These are phyloP conservation scores for Polyodon spathula DNA, from an alignment of 2,113 vertebrate genomes.

Conservation along the genomic window DNA sequence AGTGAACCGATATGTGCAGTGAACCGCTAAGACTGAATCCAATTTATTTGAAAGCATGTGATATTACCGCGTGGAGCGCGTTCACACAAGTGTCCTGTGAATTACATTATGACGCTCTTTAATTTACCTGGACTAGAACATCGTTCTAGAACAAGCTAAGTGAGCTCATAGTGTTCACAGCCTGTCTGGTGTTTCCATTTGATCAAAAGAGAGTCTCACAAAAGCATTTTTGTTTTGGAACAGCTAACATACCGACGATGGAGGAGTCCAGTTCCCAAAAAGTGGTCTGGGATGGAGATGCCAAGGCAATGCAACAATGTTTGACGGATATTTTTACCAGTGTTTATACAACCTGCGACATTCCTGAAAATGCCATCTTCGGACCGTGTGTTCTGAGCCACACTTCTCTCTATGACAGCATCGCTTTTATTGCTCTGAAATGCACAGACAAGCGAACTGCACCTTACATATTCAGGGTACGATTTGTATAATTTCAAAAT, in stretches of 20 bases:
- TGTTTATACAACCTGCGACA: constrained; percentile 93
- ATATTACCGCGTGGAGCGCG: neutral
- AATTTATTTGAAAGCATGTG: constrained; percentile 5
- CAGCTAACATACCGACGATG: constrained; percentile 62
- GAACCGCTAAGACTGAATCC: neutral
- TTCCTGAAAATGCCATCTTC: constrained; percentile 91
- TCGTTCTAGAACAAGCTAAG: constrained; percentile 33
- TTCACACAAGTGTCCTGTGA: neutral
- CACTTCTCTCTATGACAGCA: constrained; percentile 94
- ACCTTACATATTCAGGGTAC: constrained; percentile 92
- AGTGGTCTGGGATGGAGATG: constrained; percentile 83
- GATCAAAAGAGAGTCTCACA: constrained; percentile 14
- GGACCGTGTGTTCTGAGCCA: constrained; percentile 91
- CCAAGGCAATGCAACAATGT: constrained; percentile 92
- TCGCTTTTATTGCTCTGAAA: constrained; percentile 92
- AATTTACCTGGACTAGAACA: constrained; percentile 13
- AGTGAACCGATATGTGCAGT: no score
- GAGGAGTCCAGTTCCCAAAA: constrained; percentile 79
- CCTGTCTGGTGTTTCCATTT: neutral
- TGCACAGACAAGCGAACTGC: constrained; percentile 92
- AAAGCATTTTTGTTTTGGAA: constrained; percentile 30
- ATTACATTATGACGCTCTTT: constrained; percentile 2
- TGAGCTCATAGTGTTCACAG: constrained; percentile 2
- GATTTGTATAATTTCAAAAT: no score
- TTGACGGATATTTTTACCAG: constrained; percentile 96